phyloP scores from a whole-genome alignment of 2,888 invertebrate species.

The Stomorhina lunata region DNA sequence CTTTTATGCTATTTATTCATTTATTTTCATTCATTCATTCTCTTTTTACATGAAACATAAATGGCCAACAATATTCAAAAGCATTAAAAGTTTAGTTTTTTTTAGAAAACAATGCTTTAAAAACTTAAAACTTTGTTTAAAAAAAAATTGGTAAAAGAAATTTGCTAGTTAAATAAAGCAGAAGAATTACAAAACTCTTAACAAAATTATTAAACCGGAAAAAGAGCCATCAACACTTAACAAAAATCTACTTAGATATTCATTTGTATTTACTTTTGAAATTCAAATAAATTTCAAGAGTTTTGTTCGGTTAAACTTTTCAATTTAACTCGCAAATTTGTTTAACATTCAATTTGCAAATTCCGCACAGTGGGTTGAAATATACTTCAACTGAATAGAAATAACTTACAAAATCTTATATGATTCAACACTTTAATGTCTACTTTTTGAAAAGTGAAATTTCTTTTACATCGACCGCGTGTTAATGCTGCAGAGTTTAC shows the following conservation, averaged over 20 bases:
- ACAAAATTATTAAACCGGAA: conserved; percentile 40
- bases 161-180: not conserved
- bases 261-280: too few relatives aligned
- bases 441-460: too few relatives aligned
- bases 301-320: not conserved
- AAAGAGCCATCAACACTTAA: conserved; percentile 36
- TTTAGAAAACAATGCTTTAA: not conserved
- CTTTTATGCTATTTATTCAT: conserved; percentile 25
- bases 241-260: not conserved
- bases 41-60: conserved; percentile 5
- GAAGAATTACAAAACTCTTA: not conserved
- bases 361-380: too few relatives aligned
- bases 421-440: too few relatives aligned
- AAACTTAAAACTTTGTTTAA: conserved; percentile 25
- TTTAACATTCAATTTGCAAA: not conserved
- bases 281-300: too few relatives aligned
- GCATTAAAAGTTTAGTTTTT: not conserved
- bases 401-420: too few relatives aligned
- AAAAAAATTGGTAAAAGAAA: not conserved
- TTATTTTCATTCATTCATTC: conserved; percentile 16
- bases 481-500: too few relatives aligned
- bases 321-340: not conserved
- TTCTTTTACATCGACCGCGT: too few relatives aligned
- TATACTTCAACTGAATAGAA: too few relatives aligned
- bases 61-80: not conserved